Percentiles rank a stretch among this genome's conserved stretches.
Conservation (phyloP, 1,140 invertebrate genomes). For the Aethina tumida region DNA sequence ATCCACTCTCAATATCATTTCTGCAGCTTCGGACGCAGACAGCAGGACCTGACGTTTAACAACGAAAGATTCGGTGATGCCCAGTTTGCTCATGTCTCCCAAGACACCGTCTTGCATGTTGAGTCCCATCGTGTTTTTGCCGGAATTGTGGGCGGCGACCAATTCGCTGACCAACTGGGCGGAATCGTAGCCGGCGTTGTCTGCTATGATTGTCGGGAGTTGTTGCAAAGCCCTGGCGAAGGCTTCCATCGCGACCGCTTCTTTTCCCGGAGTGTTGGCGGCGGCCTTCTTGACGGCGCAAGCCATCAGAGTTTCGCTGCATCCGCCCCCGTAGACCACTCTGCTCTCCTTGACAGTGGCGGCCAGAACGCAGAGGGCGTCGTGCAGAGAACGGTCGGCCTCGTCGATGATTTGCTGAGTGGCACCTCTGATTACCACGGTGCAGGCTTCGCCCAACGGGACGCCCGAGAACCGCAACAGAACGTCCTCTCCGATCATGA, state of each 20-base stretch:
- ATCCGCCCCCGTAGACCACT: conserved; percentile 85
- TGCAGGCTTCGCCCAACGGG: conserved; percentile 91
- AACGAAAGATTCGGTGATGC: conserved; percentile 93
- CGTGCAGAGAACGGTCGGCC: conserved; percentile 95
- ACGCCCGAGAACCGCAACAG: conserved; percentile 94
- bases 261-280: conserved; percentile 88
- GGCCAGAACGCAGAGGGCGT: conserved; percentile 93
- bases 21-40: conserved; percentile 93
- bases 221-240: conserved; percentile 81
- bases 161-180: conserved; percentile 87
- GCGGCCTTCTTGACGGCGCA: conserved; percentile 78
- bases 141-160: conserved; percentile 75
- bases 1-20: conserved; percentile 98
- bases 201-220: conserved; percentile 91
- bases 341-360: conserved; percentile 90
- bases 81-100: conserved; percentile 79
- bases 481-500: conserved; percentile 97
- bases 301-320: conserved; percentile 95
- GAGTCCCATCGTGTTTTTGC: conserved; percentile 68
- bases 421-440: conserved; percentile 93
- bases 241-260: conserved; percentile 94
- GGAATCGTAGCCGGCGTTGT: conserved; percentile 98
- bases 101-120: conserved; percentile 83
- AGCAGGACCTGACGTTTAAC: conserved; percentile 93
- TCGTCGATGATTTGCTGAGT: conserved; percentile 99